These are phyloP conservation scores for Drosophila azteca DNA, from an alignment of 1,140 invertebrate species.

Conservation along the genomic window DNA sequence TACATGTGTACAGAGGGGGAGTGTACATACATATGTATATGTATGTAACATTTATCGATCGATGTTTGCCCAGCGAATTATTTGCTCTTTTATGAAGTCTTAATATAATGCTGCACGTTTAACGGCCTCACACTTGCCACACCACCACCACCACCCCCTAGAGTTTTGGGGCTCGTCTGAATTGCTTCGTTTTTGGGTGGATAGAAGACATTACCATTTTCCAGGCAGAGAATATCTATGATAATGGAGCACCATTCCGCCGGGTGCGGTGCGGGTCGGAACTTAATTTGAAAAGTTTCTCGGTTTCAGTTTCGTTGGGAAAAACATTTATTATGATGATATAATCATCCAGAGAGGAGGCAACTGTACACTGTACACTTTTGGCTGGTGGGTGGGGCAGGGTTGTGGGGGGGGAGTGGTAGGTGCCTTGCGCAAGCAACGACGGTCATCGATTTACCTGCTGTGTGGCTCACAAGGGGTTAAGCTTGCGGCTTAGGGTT, in stretches of 20 bases:
- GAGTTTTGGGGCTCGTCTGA: too few species aligned
- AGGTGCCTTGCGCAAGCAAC: not conserved
- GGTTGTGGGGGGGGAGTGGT: not conserved
- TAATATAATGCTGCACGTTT: constrained; percentile 80
- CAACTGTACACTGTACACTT: constrained; percentile 56
- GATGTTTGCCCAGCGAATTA: constrained; percentile 55
- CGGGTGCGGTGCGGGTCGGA: constrained; percentile 49
- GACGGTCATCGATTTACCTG: constrained; percentile 30
- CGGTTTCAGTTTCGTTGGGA: constrained; percentile 62
- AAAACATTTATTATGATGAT: constrained; percentile 82
- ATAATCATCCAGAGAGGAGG: constrained; percentile 64
- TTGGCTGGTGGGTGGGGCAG: not conserved
- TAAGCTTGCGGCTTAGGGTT: constrained; percentile 36
- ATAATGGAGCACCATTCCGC: constrained; percentile 52
- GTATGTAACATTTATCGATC: constrained; percentile 50
- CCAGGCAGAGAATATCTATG: constrained; percentile 1
- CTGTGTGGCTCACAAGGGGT: not conserved
- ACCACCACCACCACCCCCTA: not conserved
- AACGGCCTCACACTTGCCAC: constrained; percentile 64
- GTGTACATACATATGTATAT: constrained; percentile 11
- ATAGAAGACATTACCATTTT: constrained; percentile 26
- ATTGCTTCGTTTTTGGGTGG: not conserved
- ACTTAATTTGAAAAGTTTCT: constrained; percentile 76
- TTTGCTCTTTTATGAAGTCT: constrained; percentile 81
- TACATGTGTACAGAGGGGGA: not conserved